Conservation (phyloP, 1,140 invertebrate species). For the Leucophenga varia region DNA sequence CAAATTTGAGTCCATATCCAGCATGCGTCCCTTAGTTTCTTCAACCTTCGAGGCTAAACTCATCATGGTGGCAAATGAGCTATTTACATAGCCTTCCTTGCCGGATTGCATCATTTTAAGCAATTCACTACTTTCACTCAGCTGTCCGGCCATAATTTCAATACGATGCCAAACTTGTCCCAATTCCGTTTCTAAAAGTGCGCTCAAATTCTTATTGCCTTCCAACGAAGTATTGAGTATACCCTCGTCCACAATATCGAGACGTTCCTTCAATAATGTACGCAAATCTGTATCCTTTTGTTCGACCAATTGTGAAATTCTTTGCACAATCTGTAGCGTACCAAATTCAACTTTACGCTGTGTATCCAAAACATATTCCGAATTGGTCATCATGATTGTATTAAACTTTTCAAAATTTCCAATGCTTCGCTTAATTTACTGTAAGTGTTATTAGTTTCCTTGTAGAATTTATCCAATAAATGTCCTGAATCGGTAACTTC, state of each 20-base stretch:
- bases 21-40: constrained; percentile 75
- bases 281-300: constrained; percentile 68
- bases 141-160: constrained; percentile 83
- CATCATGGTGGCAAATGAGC: constrained; percentile 77
- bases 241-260: constrained; percentile 68
- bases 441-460: constrained; percentile 62
- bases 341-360: constrained; percentile 83
- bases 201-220: constrained; percentile 72
- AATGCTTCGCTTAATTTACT: constrained; percentile 59
- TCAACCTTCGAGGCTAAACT: constrained; percentile 78
- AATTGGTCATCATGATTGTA: constrained; percentile 77
- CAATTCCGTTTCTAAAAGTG: constrained; percentile 79
- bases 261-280: constrained; percentile 66
- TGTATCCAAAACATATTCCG: constrained; percentile 80
- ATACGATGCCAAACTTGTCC: constrained; percentile 85
- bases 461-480: constrained; percentile 53
- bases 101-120: constrained; percentile 76
- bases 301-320: constrained; percentile 72
- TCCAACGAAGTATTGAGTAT: constrained; percentile 75
- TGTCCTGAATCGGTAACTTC: constrained; percentile 57
- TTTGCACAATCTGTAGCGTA: constrained; percentile 80
- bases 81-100: constrained; percentile 79
- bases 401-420: constrained; percentile 71
- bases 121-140: constrained; percentile 72
- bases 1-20: constrained; percentile 79